Conservation (phyloP, 2,888 invertebrate species). For the Melipona beecheii region DNA sequence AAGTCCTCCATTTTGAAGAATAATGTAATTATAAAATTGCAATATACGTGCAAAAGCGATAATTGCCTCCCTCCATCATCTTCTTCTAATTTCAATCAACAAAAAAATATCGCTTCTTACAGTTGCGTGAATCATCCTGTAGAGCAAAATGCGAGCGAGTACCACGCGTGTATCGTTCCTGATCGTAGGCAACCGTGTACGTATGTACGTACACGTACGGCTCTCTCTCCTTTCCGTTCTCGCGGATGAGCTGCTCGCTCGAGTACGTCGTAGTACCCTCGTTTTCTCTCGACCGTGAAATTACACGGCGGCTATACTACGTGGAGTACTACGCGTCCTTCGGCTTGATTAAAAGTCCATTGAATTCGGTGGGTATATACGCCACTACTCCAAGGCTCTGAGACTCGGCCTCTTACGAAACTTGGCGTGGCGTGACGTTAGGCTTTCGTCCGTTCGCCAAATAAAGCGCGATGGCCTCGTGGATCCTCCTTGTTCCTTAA, state of each 20-base stretch:
- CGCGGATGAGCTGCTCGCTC: conserved; percentile 67
- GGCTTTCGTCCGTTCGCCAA: conserved; percentile 23
- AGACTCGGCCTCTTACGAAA: conserved; percentile 48
- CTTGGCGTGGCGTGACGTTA: conserved; percentile 3
- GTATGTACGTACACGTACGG: conserved; percentile 5
- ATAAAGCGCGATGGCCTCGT: conserved; percentile 15
- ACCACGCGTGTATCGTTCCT: not conserved
- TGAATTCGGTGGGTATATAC: conserved; percentile 59
- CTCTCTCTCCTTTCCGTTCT: conserved; percentile 41
- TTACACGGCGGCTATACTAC: conserved; percentile 70
- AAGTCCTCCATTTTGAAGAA: no score
- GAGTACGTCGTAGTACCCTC: conserved; percentile 71
- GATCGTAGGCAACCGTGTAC: conserved; percentile 28
- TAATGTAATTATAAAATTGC: no score
- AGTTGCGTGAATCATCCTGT: no score
- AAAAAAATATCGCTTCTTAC: no score
- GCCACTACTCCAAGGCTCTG: conserved; percentile 39
- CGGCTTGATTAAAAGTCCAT: conserved; percentile 68
- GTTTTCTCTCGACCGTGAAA: conserved; percentile 72
- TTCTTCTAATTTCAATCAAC: no score
- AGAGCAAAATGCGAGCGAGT: not conserved
- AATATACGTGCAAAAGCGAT: no score
- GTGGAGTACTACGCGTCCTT: conserved; percentile 74
- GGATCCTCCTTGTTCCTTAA: not conserved
- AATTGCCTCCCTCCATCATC: no score